Base-by-base conservation (phyloP, 2,797 vertebrate species). In the Microcaecilia unicolor region DNA sequence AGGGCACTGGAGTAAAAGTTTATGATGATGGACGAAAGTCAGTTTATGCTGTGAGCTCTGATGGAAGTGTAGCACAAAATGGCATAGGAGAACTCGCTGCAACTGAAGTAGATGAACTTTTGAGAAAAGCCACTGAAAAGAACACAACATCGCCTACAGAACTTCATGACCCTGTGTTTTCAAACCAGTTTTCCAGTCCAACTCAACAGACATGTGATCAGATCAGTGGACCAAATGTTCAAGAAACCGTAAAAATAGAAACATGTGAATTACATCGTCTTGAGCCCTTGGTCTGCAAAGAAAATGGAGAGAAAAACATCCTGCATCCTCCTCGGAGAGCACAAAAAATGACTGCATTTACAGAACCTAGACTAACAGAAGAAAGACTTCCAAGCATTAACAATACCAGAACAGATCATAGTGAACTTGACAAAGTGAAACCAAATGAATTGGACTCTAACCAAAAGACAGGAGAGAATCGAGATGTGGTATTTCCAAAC, bases 11-110 rank as follows among this genome's bases (percentile, higher is more conserved):
- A 12, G 48, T 92, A 31, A 97, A 96, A 74, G 90, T 97, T 5
- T 97, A 88, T 0, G 93, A 97, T 0, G 95, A 98, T 6, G 91
- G 91, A 3, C 73, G 64, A 17, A 96, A 92, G 61, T 90, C 89
- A 6, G 86, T 98, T 2, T 89, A 87, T 5, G 90, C 89, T 6
- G 55, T 95, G 14, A 68, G 64, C 10, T 54, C 75, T 25, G 61
- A 76, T 3, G 73, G 62, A 24, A 42, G 19, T 5, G 13, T 52
- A 31, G 43, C 41, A 4, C 48, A 61, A 18, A 76, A 72, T 2
- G 72, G 65, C 15, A 51, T 71, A 2, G 65, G 85, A 19, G 79
- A 81, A 38, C 80, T 97, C 55, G 89, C 83, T 3, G 62, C 75
- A 5, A 26, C 80, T 3, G 87, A 97, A 31, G 88, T 94, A 25